phyloP scores from a whole-genome alignment of 2,113 vertebrate genomes.

The Leptobrachium ailaonicum region DNA sequence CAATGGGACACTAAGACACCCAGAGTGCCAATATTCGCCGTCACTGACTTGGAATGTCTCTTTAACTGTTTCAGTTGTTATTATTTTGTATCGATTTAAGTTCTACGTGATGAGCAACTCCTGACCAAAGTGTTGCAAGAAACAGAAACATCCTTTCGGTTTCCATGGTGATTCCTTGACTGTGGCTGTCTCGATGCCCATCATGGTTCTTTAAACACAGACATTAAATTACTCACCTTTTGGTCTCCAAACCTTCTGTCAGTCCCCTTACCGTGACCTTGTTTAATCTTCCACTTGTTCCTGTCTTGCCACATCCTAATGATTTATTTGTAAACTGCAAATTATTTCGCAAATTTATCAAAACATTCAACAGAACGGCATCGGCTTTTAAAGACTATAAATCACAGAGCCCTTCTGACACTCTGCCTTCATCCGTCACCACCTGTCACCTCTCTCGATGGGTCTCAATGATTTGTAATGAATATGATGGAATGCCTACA shows the following conservation, averaged over 20 bases:
- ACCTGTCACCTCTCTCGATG: background rate
- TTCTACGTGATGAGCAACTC: too few species aligned
- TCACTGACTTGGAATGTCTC: too few species aligned
- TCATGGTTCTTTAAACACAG: background rate
- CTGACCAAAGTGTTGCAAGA: too few species aligned
- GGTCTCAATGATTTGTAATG: background rate
- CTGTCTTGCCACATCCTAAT: background rate
- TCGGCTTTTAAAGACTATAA: background rate
- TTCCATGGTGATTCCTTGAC: too few species aligned
- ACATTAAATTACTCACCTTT: background rate
- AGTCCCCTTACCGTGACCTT: background rate
- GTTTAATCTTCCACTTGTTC: background rate
- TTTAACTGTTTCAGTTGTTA: too few species aligned
- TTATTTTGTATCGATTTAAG: too few species aligned
- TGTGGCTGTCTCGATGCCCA: background rate
- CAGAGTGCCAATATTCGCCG: too few species aligned
- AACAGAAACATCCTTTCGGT: too few species aligned
- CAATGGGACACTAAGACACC: too few species aligned
- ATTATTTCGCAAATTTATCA: background rate
- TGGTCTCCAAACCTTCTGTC: background rate
- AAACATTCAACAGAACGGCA: background rate
- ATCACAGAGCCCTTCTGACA: background rate
- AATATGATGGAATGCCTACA: too few species aligned
- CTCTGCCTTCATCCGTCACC: background rate
- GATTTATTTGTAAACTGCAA: conserved; percentile 11